Conservation (phyloP, 2,888 invertebrate genomes). For the Cheilosia variabilis region DNA sequence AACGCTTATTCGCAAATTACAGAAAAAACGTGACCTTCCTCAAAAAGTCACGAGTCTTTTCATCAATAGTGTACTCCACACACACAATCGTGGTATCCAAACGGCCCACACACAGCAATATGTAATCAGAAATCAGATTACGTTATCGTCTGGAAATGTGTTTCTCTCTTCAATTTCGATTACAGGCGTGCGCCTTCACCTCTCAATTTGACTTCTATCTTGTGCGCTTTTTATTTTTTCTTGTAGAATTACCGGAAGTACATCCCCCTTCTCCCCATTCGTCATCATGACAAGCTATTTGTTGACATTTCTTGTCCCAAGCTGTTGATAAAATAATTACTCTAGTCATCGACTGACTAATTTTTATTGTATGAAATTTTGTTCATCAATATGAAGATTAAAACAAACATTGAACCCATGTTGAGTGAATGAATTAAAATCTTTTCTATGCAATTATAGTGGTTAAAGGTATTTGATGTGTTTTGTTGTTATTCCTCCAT, state of each 20-base stretch:
- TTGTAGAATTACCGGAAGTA: not conserved
- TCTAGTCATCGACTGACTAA: not conserved
- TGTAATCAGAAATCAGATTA: constrained; percentile 56
- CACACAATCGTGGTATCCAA: constrained; percentile 8
- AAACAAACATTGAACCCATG: constrained; percentile 17
- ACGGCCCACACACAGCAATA: constrained; percentile 30
- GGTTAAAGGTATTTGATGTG: constrained; percentile 10
- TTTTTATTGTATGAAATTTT: not conserved
- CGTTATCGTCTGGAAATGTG: constrained; percentile 67
- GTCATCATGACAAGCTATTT: not conserved
- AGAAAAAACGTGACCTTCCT: constrained; percentile 66
- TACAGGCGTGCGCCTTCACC: not conserved
- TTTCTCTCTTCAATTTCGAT: constrained; percentile 26
- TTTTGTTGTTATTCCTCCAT: constrained; percentile 21
- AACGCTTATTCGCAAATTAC: constrained; percentile 3
- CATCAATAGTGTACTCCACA: constrained; percentile 17
- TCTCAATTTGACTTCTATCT: constrained; percentile 13
- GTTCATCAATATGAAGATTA: not conserved
- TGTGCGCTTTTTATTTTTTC: too few relatives aligned
- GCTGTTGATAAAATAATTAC: constrained; percentile 14
- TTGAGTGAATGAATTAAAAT: constrained; percentile 36
- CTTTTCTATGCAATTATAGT: constrained; percentile 1
- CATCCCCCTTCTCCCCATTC: not conserved
- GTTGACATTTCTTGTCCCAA: not conserved
- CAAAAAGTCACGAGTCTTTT: constrained; percentile 32